A percentile compares a stretch with the other conserved stretches of the same genome.
Conservation (phyloP, 2,888 invertebrate genomes). For the Drosophila colorata region DNA sequence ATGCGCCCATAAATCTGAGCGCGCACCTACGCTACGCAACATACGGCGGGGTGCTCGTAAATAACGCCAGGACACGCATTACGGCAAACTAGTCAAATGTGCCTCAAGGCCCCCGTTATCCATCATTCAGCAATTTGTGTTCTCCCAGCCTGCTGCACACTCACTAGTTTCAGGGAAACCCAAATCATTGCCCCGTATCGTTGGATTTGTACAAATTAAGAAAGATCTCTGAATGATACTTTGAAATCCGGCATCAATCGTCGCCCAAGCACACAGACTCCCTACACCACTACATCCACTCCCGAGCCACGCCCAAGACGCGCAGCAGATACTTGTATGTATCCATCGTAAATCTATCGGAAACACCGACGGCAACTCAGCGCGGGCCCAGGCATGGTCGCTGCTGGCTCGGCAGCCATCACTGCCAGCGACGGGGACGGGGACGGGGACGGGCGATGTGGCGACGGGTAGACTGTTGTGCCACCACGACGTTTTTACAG, state of each 20-base stretch:
- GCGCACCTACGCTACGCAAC: slow-evolving; percentile 47
- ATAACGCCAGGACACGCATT: slow-evolving; percentile 64
- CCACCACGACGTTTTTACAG: slow-evolving; percentile 29
- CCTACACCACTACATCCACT: slow-evolving; percentile 12
- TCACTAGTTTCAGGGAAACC: neutral
- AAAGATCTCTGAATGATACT: slow-evolving; percentile 45
- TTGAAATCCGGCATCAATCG: slow-evolving; percentile 71
- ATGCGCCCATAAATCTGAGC: slow-evolving; percentile 77
- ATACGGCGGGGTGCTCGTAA: slow-evolving; percentile 73
- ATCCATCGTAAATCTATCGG: slow-evolving; percentile 52
- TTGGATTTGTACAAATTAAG: slow-evolving; percentile 40
- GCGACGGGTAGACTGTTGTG: slow-evolving; percentile 3
- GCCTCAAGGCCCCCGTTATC: slow-evolving; percentile 21
- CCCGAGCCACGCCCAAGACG: slow-evolving; percentile 68
- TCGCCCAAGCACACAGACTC: slow-evolving; percentile 30
- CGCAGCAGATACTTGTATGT: slow-evolving; percentile 44
- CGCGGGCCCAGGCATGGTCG: slow-evolving; percentile 49
- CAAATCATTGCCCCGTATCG: slow-evolving; percentile 9
- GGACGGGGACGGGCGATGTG: slow-evolving; percentile 1
- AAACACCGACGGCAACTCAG: slow-evolving; percentile 71
- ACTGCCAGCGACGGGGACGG: slow-evolving; percentile 9
- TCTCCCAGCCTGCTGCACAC: slow-evolving; percentile 43
- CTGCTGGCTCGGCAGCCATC: slow-evolving; percentile 59
- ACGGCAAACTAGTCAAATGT: slow-evolving; percentile 67
- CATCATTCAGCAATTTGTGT: slow-evolving; percentile 50